Percentiles rank a stretch among this genome's conserved stretches.
These are phyloP conservation scores for Cactoblastis cactorum DNA, from an alignment of 2,888 invertebrate genomes.

Conservation along the genomic window DNA sequence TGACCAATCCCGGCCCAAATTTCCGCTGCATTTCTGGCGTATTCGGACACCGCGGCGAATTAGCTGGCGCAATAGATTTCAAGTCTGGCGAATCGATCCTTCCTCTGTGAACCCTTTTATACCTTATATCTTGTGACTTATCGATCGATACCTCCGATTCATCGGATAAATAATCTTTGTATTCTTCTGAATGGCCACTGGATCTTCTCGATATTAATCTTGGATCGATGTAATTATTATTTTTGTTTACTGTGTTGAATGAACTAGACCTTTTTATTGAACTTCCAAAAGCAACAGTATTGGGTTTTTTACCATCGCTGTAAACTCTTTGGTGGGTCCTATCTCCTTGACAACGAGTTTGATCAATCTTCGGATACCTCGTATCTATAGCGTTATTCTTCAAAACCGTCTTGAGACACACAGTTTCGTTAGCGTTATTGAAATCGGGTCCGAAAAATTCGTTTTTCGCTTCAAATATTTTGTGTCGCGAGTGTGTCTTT, in stretches of 20 bases:
- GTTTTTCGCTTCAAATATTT: constrained; percentile 71
- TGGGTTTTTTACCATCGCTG: constrained; percentile 49
- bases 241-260: constrained; percentile 76
- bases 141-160: constrained; percentile 66
- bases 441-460: constrained; percentile 60
- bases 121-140: constrained; percentile 65
- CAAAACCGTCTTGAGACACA: constrained; percentile 62
- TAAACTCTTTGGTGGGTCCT: constrained; percentile 51
- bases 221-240: constrained; percentile 60
- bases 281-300: constrained; percentile 46
- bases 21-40: constrained; percentile 82
- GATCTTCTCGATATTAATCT: constrained; percentile 49
- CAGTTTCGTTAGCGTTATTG: constrained; percentile 52
- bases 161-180: constrained; percentile 56
- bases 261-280: constrained; percentile 84
- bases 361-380: constrained; percentile 62
- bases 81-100: constrained; percentile 80
- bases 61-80: constrained; percentile 65
- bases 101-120: constrained; percentile 86
- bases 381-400: constrained; percentile 67
- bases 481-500: constrained; percentile 75
- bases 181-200: constrained; percentile 59
- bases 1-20: constrained; percentile 71
- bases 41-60: constrained; percentile 78
- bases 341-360: constrained; percentile 64